These are phyloP conservation scores for Murina feae DNA, from an alignment of 2,113 vertebrate genomes.

Conservation along the genomic window DNA sequence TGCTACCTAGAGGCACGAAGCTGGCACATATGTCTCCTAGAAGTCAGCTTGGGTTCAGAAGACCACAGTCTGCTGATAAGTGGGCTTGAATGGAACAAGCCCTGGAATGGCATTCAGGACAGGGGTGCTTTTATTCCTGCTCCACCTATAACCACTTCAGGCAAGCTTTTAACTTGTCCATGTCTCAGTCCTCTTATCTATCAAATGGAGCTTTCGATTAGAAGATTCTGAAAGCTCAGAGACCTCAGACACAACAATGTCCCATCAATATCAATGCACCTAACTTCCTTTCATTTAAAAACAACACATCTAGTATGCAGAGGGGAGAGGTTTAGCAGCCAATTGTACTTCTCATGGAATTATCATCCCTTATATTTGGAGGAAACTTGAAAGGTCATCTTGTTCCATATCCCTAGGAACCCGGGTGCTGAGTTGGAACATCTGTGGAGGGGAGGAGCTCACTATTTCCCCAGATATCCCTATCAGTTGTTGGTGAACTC, in stretches of 20 bases:
- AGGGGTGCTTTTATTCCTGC: not conserved
- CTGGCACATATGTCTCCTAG: not conserved
- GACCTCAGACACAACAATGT: not conserved
- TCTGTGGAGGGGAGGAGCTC: not conserved
- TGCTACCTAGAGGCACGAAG: not conserved
- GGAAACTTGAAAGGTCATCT: not conserved
- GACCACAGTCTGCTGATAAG: not conserved
- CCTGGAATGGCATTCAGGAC: not conserved
- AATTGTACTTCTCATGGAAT: not conserved
- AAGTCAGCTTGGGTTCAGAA: not conserved
- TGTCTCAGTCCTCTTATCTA: not conserved
- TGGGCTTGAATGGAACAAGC: not conserved
- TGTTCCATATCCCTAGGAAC: not conserved
- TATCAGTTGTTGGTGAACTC: not conserved
- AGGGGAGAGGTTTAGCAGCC: not conserved
- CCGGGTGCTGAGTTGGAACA: not conserved
- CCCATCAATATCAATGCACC: not conserved
- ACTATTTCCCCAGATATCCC: not conserved
- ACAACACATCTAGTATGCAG: not conserved
- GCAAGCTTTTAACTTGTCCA: not conserved
- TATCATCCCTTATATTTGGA: not conserved
- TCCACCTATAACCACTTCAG: not conserved
- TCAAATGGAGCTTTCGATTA: not conserved
- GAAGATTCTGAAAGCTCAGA: not conserved
- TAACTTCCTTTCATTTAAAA: not conserved